Conservation (phyloP, 2,797 vertebrate species). For the Lacerta agilis region DNA sequence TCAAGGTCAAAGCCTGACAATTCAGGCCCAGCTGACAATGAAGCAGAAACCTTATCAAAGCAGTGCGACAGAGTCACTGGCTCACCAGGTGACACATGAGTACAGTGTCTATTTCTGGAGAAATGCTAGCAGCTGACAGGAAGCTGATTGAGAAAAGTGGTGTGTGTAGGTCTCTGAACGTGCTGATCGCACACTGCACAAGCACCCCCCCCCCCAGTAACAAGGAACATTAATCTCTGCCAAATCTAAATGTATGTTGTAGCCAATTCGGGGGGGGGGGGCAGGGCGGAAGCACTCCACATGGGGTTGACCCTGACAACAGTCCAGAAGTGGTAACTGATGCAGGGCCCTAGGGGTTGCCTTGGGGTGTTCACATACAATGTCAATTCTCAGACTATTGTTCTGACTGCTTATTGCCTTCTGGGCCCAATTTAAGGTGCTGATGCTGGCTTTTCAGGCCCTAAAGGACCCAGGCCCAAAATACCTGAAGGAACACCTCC, state of each 20-base stretch:
- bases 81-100: slow-evolving; percentile 39
- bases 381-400: too few relatives aligned
- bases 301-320: too few relatives aligned
- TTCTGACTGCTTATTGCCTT: too few relatives aligned
- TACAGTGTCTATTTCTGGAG: slow-evolving; percentile 28
- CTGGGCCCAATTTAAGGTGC: background rate
- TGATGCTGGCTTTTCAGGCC: background rate
- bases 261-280: background rate
- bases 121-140: slow-evolving; percentile 49
- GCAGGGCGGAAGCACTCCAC: too few relatives aligned
- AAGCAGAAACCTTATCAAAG: slow-evolving; percentile 27
- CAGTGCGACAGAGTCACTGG: background rate
- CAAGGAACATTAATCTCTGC: background rate
- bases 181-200: background rate
- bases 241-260: background rate
- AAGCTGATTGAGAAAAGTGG: slow-evolving; percentile 43
- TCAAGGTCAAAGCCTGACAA: background rate
- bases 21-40: slow-evolving; percentile 24
- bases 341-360: background rate
- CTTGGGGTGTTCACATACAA: too few relatives aligned
- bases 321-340: background rate
- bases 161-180: background rate
- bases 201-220: background rate
- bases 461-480: too few relatives aligned
- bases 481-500: too few relatives aligned